phyloP scores from a whole-genome alignment of 2,797 vertebrate species.

The Garrulus glandarius region DNA sequence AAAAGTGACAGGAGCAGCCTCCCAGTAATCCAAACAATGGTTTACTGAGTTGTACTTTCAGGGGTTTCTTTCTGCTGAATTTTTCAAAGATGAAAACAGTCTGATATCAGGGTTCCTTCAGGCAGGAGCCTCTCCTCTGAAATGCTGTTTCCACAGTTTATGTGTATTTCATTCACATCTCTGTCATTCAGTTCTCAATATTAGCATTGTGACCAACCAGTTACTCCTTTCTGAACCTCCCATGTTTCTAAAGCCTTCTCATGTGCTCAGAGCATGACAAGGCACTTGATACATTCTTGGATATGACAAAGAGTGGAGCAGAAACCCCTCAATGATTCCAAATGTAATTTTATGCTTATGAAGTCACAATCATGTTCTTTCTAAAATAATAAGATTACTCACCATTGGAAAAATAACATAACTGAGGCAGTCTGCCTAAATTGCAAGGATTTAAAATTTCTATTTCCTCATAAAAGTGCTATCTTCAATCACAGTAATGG shows the following conservation, averaged over 20 bases:
- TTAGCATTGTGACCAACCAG: neutral
- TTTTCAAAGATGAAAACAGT: neutral
- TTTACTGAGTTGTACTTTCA: neutral
- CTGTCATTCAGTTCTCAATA: neutral
- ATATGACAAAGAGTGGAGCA: neutral
- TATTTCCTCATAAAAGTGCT: neutral
- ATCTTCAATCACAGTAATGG: neutral
- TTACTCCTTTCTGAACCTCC: neutral
- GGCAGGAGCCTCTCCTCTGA: neutral
- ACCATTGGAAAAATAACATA: neutral
- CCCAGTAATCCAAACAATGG: neutral
- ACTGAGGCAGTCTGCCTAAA: neutral
- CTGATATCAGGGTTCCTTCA: neutral
- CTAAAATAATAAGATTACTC: neutral
- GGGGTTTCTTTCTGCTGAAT: neutral
- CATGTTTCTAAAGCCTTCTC: neutral
- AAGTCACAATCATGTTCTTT: neutral
- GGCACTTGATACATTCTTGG: neutral
- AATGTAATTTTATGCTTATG: neutral
- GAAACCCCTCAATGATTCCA: neutral
- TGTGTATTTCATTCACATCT: neutral
- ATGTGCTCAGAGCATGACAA: neutral
- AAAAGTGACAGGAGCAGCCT: neutral
- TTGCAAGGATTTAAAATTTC: conserved; percentile 9
- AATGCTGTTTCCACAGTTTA: neutral